Base-by-base conservation (phyloP, 2,888 invertebrate genomes). In the Ornithoptera alexandrae region DNA sequence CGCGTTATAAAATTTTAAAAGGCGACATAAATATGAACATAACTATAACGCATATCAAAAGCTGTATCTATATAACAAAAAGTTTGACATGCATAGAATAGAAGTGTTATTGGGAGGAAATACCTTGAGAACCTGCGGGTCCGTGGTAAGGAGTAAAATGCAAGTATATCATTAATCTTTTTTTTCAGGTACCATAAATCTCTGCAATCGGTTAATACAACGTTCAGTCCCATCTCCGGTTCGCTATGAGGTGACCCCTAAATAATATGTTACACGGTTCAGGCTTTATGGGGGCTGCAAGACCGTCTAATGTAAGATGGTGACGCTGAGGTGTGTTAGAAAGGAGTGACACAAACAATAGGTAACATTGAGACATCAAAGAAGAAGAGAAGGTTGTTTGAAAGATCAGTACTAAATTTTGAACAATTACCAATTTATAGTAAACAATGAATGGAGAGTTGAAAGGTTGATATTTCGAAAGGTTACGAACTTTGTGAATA, bases 51-150 rank as follows among this genome's bases (percentile, higher is more conserved):
- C 78, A 79, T 79, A 77, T 76, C 74, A 75, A 78, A 79, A 79
- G 78, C 79, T 67, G 68, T 74, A 69, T 74, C 72, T 69, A 72
- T 74, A 63, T 58, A 68, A 68, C 73, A 64, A 67, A 69, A 73
- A 86, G 82, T 85, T 82, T 76, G 74, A 77, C 92, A 92, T 92
- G 92, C 92, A 88, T 80, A 88, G 87, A 89, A 86, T 81, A 89
- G 87, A 87, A 86, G 87, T 90, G 84, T 90, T 90, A 91, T 87
- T 86, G 90, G 91, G 91, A 91, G 79, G 88, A 89, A 91, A 88
- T 92, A 93, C 93, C 93, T 93, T 93, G 89, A 93, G 93, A 92
- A 93, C 93, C 93, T 93, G 93, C 90, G 81, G 92, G 89, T 93
- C 93, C 93, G 76, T 86, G 90, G 90, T 91, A 81, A 88, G 85